These are phyloP conservation scores for Brachypteracias leptosomus DNA, from an alignment of 2,113 vertebrate species.

Conservation along the genomic window DNA sequence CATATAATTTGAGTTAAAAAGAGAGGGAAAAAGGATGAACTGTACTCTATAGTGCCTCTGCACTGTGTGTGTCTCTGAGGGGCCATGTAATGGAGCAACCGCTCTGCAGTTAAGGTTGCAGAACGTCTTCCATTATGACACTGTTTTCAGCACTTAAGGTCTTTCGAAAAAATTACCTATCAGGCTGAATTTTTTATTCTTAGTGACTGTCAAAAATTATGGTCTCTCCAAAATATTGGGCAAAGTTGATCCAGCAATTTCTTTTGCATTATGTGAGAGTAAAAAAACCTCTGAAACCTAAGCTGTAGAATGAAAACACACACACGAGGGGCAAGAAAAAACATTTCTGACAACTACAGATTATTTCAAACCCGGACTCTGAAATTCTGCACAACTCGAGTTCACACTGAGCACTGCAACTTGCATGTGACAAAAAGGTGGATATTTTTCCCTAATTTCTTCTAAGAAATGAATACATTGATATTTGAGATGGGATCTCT, in stretches of 20 bases:
- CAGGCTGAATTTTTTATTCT: not conserved
- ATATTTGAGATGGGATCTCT: not conserved
- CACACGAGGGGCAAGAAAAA: not conserved
- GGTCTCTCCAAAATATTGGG: not conserved
- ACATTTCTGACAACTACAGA: not conserved
- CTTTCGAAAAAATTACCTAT: not conserved
- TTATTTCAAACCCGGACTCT: not conserved
- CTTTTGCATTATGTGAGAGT: not conserved
- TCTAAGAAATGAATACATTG: not conserved
- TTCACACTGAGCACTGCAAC: not conserved
- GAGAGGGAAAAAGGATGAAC: not conserved
- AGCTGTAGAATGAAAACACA: not conserved
- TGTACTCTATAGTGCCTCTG: not conserved
- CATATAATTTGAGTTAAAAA: slow-evolving; percentile 45
- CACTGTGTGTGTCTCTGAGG: not conserved
- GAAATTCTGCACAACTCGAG: not conserved
- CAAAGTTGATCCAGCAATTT: not conserved
- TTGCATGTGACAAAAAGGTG: not conserved
- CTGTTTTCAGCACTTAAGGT: not conserved
- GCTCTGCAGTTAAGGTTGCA: not conserved
- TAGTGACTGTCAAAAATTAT: not conserved
- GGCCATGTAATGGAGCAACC: not conserved
- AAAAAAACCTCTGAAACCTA: not conserved
- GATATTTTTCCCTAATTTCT: not conserved
- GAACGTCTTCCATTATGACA: not conserved